Evolutionary conservation across 2,797 vertebrate genomes (phyloP), one percentile per base, ranked within the genome.

Genomic region (Anableps anableps): DNA sequence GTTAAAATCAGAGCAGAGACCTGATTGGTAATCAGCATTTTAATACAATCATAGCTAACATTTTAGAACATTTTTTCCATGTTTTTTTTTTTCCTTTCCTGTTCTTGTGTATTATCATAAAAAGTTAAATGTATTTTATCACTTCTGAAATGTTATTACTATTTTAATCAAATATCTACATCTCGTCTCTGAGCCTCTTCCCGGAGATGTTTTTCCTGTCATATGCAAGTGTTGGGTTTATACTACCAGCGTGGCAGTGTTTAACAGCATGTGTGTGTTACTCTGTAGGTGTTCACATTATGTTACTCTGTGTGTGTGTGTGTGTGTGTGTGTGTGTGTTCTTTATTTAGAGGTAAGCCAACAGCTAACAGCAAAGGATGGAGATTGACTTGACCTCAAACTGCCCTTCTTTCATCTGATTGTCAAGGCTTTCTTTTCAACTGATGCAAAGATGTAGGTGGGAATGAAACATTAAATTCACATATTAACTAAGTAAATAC

Each of bases 311-410:
- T 43, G 4, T 43, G 43, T 41, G 78, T 71, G n/a, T n/a, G 48
- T 31, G 34, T 38, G 78, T 68, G 26, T 31, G 14, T n/a, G 10
- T 55, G 53, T 51, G 26, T n/a, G 47, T 36, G 38, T 29, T 71
- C 75, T 90, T 89, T 77, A 89, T 86, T 88, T 83, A 84, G 75
- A 83, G 80, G 81, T 84, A 85, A 86, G 88, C 85, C 85, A 82
- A 50, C 71, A 14, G 74, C 74, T 81, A 86, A 90, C 82, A 80
- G 84, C 26, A 72, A 71, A 68, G 77, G 79, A 84, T 66, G 80
- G 45, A 80, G 73, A 84, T 81, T 55, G 77, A 82, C 74, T 76
- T 88, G 86, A 90, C 91, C 89, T 85, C 70, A 73, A 81, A 78
- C 77, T 88, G 82, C 53, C 88, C 85, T 81, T n/a, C 75, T 86